Base-by-base conservation (phyloP, 1,140 invertebrate genomes). In the Mactra quadrangularis region DNA sequence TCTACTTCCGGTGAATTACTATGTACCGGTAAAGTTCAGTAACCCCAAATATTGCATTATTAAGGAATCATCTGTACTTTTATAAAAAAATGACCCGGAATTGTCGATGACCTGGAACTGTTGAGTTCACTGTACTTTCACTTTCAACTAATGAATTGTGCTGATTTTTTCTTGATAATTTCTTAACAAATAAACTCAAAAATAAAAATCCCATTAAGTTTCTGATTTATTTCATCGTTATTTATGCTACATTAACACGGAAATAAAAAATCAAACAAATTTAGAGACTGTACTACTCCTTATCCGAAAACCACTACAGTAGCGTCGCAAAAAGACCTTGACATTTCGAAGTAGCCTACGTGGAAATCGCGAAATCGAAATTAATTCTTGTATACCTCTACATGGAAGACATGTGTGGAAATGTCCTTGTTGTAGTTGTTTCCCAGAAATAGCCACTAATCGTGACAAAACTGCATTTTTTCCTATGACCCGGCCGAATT, bases 401-500 rank as follows among this genome's bases (percentile, higher is more conserved):
- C 35, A 17, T 47, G 15, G 38, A 6, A n/a, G 19, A 31, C 72
- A 60, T 53, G 19, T 50, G 45, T 78, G 75, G 35, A 78, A 78
- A 33, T 64, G 75, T 25, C 33, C 15, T 17, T 52, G 59, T 19
- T 22, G 45, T 33, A 41, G 3, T 22, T 13, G 31, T n/a, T 19
- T 22, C 33, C 17, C 25, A n/a, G 45, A 11, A 35, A 27, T 15
- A 0, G 19, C 19, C 22, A 13, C 27, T n/a, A 35, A 1, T 38
- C 31, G 19, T 17, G 64, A 47, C 19, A 60, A 45, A 70, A 53
- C 53, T 13, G 17, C 29, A 25, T 17, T 31, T 53, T 70, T 55
- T 70, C 76, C 53, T 3, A 79, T 79, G 64, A 79, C 62, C 62
- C 76, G 76, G 27, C 64, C 19, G 66, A 57, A n/a, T 57, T 79